phyloP scores from a whole-genome alignment of 2,113 vertebrate species.

The Istiophorus platypterus region DNA sequence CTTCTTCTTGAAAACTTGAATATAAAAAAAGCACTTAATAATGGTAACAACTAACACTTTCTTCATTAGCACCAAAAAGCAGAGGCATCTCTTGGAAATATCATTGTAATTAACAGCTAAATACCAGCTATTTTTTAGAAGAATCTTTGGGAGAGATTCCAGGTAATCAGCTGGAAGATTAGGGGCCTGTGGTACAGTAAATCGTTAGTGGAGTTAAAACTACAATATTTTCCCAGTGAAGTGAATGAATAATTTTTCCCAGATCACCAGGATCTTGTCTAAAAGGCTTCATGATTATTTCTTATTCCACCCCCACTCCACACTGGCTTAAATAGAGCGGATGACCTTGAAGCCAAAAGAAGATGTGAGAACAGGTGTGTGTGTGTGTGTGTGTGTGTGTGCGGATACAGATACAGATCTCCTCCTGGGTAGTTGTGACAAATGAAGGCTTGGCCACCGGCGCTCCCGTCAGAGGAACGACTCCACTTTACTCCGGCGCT shows the following conservation, averaged over 20 bases:
- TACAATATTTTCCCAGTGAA: background rate
- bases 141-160: no score
- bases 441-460: constrained; percentile 45
- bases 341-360: constrained; percentile 68
- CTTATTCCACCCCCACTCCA: constrained; percentile 28
- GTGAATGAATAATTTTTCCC: no score
- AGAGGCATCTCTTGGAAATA: no score
- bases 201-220: no score
- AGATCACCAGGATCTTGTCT: background rate
- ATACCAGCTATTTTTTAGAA: no score
- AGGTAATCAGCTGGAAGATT: no score
- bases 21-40: no score
- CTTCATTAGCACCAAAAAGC: no score
- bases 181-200: no score
- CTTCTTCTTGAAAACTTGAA: no score
- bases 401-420: constrained; percentile 65
- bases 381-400: constrained; percentile 37
- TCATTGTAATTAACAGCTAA: no score
- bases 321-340: background rate
- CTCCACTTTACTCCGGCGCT: constrained; percentile 42
- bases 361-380: constrained; percentile 30
- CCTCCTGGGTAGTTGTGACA: constrained; percentile 51
- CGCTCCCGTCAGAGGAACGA: constrained; percentile 15
- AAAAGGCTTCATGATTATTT: background rate
- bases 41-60: no score